These are phyloP conservation scores for Tenrec ecaudatus DNA, from an alignment of 2,113 vertebrate genomes.

Conservation along the genomic window DNA sequence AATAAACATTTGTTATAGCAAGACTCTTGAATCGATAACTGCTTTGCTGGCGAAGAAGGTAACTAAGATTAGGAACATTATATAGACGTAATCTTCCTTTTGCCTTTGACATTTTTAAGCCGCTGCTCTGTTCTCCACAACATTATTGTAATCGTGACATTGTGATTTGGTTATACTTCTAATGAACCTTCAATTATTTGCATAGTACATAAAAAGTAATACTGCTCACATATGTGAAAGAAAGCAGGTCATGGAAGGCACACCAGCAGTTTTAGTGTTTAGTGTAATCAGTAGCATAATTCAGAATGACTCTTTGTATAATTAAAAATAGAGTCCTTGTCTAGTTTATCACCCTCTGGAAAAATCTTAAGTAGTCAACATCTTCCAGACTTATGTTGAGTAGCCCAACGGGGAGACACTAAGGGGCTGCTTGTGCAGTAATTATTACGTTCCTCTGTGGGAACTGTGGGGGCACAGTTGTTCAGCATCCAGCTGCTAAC, in stretches of 20 bases:
- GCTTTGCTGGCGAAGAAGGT: background rate
- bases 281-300: background rate
- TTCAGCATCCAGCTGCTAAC: too few species aligned
- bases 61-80: constrained; percentile 27
- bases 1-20: background rate
- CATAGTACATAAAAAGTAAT: background rate
- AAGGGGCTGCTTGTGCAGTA: background rate
- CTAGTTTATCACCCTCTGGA: background rate
- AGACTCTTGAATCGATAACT: constrained; percentile 15
- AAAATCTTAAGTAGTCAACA: background rate
- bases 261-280: background rate
- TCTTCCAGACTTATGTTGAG: background rate
- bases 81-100: background rate
- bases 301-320: background rate
- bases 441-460: background rate
- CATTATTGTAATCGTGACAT: background rate
- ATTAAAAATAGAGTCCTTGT: background rate
- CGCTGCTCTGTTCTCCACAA: background rate
- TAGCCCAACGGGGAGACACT: background rate
- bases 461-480: background rate
- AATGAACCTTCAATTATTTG: background rate
- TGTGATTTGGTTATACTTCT: background rate
- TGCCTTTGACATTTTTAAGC: constrained; percentile 26
- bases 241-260: background rate
- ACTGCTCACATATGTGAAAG: background rate